Base-by-base conservation (phyloP, 2,888 invertebrate species). In the Quadroppia sp. region DNA sequence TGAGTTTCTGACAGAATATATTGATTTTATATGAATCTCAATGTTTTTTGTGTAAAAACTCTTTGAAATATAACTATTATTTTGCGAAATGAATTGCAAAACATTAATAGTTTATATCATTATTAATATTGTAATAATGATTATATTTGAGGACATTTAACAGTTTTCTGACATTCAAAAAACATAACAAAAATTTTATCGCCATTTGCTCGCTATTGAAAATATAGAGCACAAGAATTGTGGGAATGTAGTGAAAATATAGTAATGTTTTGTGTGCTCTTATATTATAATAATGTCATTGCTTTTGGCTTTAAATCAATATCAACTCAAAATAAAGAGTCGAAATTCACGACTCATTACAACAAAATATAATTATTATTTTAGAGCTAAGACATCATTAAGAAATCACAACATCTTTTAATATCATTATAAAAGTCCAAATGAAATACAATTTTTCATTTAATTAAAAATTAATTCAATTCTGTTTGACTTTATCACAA, bases 331-430 rank as follows among this genome's bases (percentile, higher is more conserved):
- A 15, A 15, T 11, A 45, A 20, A 50, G 50, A 45, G 6, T 15
- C 15, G 17, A 45, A 45, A 13, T 15, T 13, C 45, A 45, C 45
- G 6, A 45, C 15, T 50, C 50, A 50, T 50, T 50, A 50, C 3
- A 50, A 50, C 50, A 50, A 50, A 50, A 50, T 50, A 50, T 50
- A 20, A 50, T 50, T 7, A 50, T 50, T 50, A 50, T 50, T 50
- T 20, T n/a, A 7, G 20, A 23, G 11, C 20, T 50, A 20, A 50
- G 20, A 20, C n/a, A 3, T 50, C 50, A n/a, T 50, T 11, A 45
- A 9, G 45, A 45, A 2, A 7, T 45, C 15, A 45, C n/a, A 45
- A 17, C 45, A 9, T n/a, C n/a, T n/a, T n/a, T 45, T 11, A 45
- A 45, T 45, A 15, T 45, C 11, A 45, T 45, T n/a, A n/a, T 45